phyloP scores from a whole-genome alignment of 2,113 vertebrate genomes.

The Speoplatyrhinus poulsoni region DNA sequence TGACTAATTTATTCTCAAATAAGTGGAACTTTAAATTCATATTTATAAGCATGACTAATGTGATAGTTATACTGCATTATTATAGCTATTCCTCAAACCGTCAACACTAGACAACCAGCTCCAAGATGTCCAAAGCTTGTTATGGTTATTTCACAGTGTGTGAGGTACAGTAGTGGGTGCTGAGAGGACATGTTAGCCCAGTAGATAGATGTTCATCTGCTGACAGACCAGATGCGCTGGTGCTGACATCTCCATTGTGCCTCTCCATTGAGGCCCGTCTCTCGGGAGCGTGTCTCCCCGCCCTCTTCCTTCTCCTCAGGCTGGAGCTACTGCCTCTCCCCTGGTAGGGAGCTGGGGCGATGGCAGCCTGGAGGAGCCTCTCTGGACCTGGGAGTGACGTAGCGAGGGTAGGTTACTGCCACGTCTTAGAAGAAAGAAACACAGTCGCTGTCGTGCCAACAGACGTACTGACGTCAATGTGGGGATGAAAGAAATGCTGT shows the following conservation, averaged over 20 bases:
- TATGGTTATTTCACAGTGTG: background rate
- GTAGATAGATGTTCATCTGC: background rate
- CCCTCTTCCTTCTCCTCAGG: conserved; percentile 75
- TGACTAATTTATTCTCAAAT: no score
- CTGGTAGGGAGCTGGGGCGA: conserved; percentile 28
- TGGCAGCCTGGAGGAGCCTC: conserved; percentile 20
- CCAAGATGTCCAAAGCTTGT: no score
- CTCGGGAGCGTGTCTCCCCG: conserved; percentile 70
- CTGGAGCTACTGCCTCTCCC: conserved; percentile 67
- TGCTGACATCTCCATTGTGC: conserved; percentile 84
- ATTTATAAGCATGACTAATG: no score
- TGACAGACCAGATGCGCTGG: conserved; percentile 84
- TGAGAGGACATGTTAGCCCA: background rate
- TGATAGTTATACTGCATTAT: background rate
- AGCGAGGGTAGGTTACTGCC: background rate
- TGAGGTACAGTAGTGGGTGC: background rate
- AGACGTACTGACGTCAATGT: no score
- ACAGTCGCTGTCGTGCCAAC: no score
- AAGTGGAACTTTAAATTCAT: no score
- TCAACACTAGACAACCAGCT: no score
- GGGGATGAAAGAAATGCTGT: no score
- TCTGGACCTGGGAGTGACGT: conserved; percentile 47
- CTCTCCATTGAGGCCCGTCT: conserved; percentile 75
- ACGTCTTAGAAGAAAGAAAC: background rate
- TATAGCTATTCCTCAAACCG: no score